Base-by-base conservation (phyloP, 2,888 invertebrate genomes). In the Drosophila hamatofila region DNA sequence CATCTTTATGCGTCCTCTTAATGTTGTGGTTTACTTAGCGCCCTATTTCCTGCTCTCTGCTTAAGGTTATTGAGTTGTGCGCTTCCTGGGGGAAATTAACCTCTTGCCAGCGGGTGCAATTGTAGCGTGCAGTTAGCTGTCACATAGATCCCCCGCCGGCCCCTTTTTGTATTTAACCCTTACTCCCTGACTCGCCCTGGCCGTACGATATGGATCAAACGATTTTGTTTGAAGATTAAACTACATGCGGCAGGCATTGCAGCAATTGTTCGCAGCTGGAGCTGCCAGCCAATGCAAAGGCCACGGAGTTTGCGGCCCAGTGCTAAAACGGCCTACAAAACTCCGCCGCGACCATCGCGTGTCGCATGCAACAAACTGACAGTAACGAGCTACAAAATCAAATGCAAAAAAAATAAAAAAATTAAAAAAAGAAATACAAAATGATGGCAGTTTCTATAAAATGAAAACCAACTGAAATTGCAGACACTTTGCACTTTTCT, bases 51-150 rank as follows among this genome's bases (percentile, higher is more conserved):
- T 9, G 58, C 67, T 72, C 71, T 71, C 71, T 81, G 71, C 67
- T 67, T 78, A 87, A 87, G 77, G 83, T 86, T 88, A 84, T 86
- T 83, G 83, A 88, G 86, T 85, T 48, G 61, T 70, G 77, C 35
- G 74, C 88, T 85, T 85, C 84, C 84, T 85, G 88, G 72, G 84
- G 89, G 89, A 84, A 84, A 84, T 84, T 89, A 87, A 84, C 87
- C 84, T 81, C 83, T 68, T 80, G 86, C 78, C 87, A 66, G 78
- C 72, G 83, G 88, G 78, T 71, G 67, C 69, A 71, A 72, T 63
- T 48, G 64, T 54, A 62, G 60, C 67, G 30, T 72, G 72, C 72
- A 67, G 77, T 56, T 67, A 64, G 71, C 71, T 61, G 35, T 54
- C 69, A 41, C 60, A 46, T 27, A 44, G 49, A 23, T 8, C 52